Evolutionary conservation across 2,113 vertebrate genomes (phyloP).

Genomic region (Pitta sordida): DNA sequence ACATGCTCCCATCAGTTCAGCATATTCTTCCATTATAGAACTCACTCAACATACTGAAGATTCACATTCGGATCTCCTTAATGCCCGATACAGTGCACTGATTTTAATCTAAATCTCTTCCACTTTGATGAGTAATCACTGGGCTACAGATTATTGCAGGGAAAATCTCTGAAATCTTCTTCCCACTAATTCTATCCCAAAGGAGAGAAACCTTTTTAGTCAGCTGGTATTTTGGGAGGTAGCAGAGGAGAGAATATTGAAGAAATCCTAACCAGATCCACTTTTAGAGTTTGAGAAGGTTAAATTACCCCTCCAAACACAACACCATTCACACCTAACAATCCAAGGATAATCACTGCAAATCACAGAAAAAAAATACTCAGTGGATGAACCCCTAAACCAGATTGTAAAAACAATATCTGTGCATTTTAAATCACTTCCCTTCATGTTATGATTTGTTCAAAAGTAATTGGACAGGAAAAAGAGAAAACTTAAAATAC

Average conservation of each 20-base stretch:
- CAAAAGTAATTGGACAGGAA: not conserved
- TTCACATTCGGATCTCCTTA: not conserved
- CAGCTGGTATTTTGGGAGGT: not conserved
- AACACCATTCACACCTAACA: not conserved
- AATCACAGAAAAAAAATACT: not conserved
- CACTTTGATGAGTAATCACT: not conserved
- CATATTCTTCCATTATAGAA: not conserved
- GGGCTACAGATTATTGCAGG: not conserved
- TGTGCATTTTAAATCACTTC: not conserved
- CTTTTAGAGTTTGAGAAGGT: not conserved
- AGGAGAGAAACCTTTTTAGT: not conserved
- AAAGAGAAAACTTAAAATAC: not conserved
- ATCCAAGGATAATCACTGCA: not conserved
- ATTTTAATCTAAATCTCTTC: conserved; percentile 1
- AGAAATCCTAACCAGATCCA: not conserved
- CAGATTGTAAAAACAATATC: not conserved
- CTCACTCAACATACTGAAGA: not conserved
- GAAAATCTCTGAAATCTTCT: not conserved
- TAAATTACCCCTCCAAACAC: not conserved
- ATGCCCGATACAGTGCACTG: not conserved
- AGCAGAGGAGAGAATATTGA: not conserved
- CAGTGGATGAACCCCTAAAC: not conserved
- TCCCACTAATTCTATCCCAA: not conserved
- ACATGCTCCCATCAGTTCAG: not conserved
- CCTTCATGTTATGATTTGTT: not conserved